Conservation (phyloP, 1,140 invertebrate species). For the Druon quercuslanigerum region DNA sequence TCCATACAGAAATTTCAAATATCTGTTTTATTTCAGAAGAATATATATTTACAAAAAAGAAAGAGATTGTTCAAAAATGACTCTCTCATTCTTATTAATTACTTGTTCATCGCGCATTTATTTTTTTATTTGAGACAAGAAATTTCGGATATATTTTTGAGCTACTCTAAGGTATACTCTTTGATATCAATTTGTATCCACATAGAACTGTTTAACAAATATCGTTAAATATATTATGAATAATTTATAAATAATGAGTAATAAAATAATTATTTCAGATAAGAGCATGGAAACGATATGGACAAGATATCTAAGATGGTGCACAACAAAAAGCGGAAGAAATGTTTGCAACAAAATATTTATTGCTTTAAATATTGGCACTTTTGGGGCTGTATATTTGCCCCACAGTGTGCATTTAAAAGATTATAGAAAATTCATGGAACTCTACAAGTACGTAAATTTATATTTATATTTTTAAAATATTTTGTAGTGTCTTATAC, state of each 20-base stretch:
- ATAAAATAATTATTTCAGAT: neutral
- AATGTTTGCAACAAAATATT: neutral
- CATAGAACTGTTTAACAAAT: too few relatives aligned
- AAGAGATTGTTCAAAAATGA: too few relatives aligned
- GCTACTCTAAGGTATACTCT: too few relatives aligned
- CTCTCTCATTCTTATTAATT: too few relatives aligned
- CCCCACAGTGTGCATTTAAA: conserved; percentile 75
- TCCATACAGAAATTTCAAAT: too few relatives aligned
- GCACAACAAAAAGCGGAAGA: neutral
- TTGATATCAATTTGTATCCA: too few relatives aligned
- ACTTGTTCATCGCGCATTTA: too few relatives aligned
- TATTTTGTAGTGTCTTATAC: conserved; percentile 31
- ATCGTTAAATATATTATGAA: too few relatives aligned
- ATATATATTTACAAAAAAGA: too few relatives aligned
- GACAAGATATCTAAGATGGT: neutral
- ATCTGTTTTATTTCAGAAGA: too few relatives aligned
- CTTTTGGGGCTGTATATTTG: neutral
- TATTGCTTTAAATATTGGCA: conserved; percentile 4
- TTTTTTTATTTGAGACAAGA: too few relatives aligned
- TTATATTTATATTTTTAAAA: conserved; percentile 28
- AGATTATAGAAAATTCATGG: conserved; percentile 74
- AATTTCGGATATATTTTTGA: too few relatives aligned
- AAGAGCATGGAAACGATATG: neutral
- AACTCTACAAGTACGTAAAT: conserved; percentile 75
- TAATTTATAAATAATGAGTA: neutral